phyloP scores from a whole-genome alignment of 2,113 vertebrate genomes.

The Otus sunia region DNA sequence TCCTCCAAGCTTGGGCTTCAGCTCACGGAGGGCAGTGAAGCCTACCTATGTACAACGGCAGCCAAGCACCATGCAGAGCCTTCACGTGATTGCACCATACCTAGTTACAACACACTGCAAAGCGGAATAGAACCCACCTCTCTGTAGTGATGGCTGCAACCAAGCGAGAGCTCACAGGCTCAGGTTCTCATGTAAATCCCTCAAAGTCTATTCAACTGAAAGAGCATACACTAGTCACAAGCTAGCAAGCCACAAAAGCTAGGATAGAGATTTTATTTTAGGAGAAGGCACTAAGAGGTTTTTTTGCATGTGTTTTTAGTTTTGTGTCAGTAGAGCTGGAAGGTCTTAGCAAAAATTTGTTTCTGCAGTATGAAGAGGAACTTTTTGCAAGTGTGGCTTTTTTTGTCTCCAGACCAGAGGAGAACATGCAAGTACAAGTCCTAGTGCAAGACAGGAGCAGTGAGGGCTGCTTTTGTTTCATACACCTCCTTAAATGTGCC shows the following conservation, averaged over 20 bases:
- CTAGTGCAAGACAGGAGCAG: not conserved
- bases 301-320: not conserved
- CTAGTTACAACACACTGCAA: not conserved
- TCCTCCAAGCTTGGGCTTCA: not conserved
- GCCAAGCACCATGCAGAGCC: fast-evolving
- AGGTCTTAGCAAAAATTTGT: not conserved
- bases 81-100: not conserved
- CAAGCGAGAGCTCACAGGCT: not conserved
- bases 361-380: not conserved
- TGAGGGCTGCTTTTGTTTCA: not conserved
- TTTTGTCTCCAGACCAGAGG: not conserved
- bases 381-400: not conserved
- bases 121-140: not conserved
- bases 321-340: not conserved
- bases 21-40: fast-evolving
- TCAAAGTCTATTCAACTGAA: not conserved
- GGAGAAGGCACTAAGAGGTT: not conserved
- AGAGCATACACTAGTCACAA: not conserved
- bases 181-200: not conserved
- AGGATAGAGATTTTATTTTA: not conserved
- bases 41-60: fast-evolving
- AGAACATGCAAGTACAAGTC: not conserved
- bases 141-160: not conserved
- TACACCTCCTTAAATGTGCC: not conserved
- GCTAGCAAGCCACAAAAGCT: not conserved